Base-by-base conservation (phyloP, 2,797 vertebrate genomes). In the Acanthis flammea region DNA sequence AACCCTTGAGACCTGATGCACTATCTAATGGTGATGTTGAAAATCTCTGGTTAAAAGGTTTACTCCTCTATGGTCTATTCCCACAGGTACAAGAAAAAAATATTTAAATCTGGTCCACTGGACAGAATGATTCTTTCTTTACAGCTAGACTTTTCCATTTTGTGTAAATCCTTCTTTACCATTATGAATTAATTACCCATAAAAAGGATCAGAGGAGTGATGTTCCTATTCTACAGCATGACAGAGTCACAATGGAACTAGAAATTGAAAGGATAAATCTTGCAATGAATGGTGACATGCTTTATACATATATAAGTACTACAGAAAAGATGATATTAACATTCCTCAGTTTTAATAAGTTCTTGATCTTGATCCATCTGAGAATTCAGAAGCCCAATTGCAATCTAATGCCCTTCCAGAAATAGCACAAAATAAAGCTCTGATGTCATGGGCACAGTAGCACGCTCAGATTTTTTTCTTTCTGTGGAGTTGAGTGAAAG, bases 241-340 rank as follows among this genome's bases (percentile, higher is more conserved):
- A 93, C 95, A 95, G 78, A 95, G 80, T 82, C 90, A 89, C 83
- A 95, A 68, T 81, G 89, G 84, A 77, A 87, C 44, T 78, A 84
- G 89, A 97, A 97, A 97, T 95, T 96, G 95, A 96, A 97, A 96
- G 95, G 66, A 97, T 97, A 96, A 97, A 96, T 97, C 97, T 97
- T 96, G 47, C 84, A 97, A 93, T 80, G 94, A 97, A 92, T 63
- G 48, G 39, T 79, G 96, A 92, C 72, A 95, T 95, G 88, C 85
- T 86, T 95, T 95, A 95, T 76, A 66, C 10, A 37, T 86, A 94
- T 88, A 31, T 79, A 91, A 95, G 67, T 87, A 76, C 51, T 89
- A 82, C 71, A 82, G 77, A 91, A 79, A 80, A 88, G n/a, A 88
- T 76, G 24, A 78, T 79, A 90, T 82, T 94, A 94, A 76, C 80